Percentiles rank a stretch among this genome's conserved stretches.
These are phyloP conservation scores for Cheumatopsyche charites DNA, from an alignment of 1,140 invertebrate species.

Conservation along the genomic window DNA sequence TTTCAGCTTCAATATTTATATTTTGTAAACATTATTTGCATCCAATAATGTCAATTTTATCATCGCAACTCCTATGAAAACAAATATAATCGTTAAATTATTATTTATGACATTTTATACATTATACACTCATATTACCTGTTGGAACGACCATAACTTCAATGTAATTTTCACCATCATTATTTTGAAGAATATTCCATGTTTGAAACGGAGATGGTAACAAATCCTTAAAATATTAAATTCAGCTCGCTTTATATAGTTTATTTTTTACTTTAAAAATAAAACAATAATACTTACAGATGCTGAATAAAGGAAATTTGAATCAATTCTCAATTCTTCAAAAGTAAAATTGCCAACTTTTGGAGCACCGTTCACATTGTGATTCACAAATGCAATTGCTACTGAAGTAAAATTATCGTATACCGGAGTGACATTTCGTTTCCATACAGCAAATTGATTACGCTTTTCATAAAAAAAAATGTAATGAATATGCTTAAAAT, in stretches of 20 bases:
- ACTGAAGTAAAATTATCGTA: neutral
- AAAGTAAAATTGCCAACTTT: constrained; percentile 18
- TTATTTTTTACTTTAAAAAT: too few relatives aligned
- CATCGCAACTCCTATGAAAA: too few relatives aligned
- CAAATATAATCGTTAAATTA: too few relatives aligned
- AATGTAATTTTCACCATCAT: too few relatives aligned
- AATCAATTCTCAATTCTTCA: constrained; percentile 21
- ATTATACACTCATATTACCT: too few relatives aligned
- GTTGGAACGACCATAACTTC: too few relatives aligned
- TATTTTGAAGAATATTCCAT: too few relatives aligned
- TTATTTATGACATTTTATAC: too few relatives aligned
- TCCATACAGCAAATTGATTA: constrained; percentile 1
- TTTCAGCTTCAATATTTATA: too few relatives aligned
- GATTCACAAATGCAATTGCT: constrained; percentile 27
- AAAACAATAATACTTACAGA: neutral
- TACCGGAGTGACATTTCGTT: constrained; percentile 1
- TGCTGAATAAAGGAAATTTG: neutral
- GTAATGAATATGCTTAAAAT: constrained; percentile 70
- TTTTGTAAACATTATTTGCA: too few relatives aligned
- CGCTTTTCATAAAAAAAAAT: constrained; percentile 53
- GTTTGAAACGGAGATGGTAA: neutral
- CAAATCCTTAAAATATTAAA: constrained; percentile 21
- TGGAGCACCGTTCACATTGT: constrained; percentile 15
- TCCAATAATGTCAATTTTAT: too few relatives aligned
- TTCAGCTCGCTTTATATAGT: too few relatives aligned